Percentiles rank a stretch among this genome's conserved stretches.
Conservation (phyloP, 1,140 invertebrate genomes). For the Cydia amplana region DNA sequence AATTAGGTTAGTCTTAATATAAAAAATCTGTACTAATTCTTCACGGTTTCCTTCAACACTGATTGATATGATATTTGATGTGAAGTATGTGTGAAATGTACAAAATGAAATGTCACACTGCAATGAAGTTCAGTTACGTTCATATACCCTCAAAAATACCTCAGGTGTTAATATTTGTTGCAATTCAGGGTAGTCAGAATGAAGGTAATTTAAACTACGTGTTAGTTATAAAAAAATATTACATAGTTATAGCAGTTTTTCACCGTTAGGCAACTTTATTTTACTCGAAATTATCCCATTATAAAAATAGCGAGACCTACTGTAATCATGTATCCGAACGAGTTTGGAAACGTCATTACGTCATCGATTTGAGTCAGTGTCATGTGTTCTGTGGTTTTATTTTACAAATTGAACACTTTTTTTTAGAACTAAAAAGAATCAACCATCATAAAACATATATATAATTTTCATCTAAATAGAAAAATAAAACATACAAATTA, state of each 20-base stretch:
- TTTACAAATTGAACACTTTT: not conserved
- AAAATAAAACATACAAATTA: too few relatives aligned
- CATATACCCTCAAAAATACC: not conserved
- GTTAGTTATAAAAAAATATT: not conserved
- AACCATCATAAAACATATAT: too few relatives aligned
- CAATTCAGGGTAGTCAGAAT: not conserved
- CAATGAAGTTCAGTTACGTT: not conserved
- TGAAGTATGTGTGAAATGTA: conserved; percentile 16
- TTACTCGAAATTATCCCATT: not conserved
- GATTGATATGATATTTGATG: not conserved
- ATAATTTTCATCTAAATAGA: too few relatives aligned
- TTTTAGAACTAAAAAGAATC: too few relatives aligned
- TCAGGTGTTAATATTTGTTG: not conserved
- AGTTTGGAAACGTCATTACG: not conserved
- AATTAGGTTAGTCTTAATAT: conserved; percentile 15
- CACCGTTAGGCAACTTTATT: not conserved
- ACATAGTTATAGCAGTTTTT: not conserved
- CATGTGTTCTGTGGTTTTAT: not conserved
- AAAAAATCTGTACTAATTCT: conserved; percentile 24
- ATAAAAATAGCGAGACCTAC: not conserved
- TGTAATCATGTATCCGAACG: not conserved
- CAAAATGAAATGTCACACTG: conserved; percentile 25
- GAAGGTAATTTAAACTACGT: not conserved
- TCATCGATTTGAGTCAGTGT: not conserved
- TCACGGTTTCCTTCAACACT: conserved; percentile 17